Conservation (phyloP, 2,888 invertebrate species). For the Melanostoma mellinum region DNA sequence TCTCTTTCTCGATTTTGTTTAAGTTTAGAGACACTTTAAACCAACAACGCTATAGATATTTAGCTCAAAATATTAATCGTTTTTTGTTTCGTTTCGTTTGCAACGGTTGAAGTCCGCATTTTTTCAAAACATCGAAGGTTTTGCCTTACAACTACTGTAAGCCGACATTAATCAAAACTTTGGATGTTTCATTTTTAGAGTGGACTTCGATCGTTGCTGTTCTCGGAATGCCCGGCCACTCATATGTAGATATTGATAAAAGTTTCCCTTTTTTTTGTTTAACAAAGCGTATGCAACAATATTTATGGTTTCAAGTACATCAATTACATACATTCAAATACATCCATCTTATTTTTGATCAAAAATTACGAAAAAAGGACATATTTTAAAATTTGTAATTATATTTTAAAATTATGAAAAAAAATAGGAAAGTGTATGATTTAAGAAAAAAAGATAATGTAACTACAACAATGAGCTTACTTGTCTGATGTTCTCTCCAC, state of each 20-base stretch:
- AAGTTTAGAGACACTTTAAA: no score
- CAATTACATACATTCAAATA: conserved; percentile 43
- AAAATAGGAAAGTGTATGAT: conserved; percentile 58
- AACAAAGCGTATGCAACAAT: conserved; percentile 23
- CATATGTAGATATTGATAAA: background rate
- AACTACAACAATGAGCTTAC: conserved; percentile 84
- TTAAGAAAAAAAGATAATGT: conserved; percentile 45
- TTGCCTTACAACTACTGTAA: no score
- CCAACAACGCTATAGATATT: no score
- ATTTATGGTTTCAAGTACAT: conserved; percentile 13
- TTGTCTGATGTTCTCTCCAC: conserved; percentile 90
- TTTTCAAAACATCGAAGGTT: no score
- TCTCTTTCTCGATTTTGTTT: no score
- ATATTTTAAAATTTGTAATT: conserved; percentile 79
- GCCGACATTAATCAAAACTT: no score
- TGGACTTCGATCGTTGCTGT: no score
- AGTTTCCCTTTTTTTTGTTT: background rate
- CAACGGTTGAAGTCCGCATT: no score
- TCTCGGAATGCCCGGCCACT: no score
- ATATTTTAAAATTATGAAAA: conserved; percentile 25
- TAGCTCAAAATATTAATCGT: no score
- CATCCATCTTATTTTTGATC: conserved; percentile 24
- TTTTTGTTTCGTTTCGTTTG: no score
- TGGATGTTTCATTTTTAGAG: no score
- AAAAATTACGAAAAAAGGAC: conserved; percentile 78